Conservation (phyloP, 2,888 invertebrate genomes). For the Hyles lineata region DNA sequence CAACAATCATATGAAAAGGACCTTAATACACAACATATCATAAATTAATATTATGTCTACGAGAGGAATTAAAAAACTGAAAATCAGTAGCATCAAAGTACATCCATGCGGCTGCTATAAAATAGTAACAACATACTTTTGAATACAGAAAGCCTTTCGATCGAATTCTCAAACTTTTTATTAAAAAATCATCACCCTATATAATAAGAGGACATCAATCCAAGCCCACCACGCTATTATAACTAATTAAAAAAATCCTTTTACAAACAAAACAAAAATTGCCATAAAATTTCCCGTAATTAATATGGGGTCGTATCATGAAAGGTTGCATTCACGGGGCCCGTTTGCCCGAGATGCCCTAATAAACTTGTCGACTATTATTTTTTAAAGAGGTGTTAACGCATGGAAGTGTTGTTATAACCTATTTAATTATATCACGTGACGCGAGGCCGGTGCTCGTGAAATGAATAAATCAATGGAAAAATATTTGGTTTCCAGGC, state of each 20-base stretch:
- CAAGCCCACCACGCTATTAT: no score
- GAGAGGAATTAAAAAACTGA: no score
- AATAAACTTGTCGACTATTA: conserved; percentile 50
- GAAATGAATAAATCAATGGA: conserved; percentile 56
- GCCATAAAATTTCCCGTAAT: conserved; percentile 18
- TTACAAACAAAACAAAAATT: conserved; percentile 12
- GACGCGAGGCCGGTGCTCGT: conserved; percentile 57
- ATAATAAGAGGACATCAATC: no score
- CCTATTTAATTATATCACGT: conserved; percentile 55
- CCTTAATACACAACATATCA: no score
- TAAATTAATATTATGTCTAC: no score
- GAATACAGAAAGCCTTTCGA: no score
- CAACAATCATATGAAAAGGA: no score
- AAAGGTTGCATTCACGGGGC: conserved; percentile 20
- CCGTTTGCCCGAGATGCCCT: conserved; percentile 27
- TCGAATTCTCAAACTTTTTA: no score
- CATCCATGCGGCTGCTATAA: no score
- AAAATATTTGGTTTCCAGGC: conserved; percentile 23
- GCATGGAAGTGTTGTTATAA: conserved; percentile 60
- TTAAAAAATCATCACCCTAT: no score
- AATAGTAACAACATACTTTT: no score
- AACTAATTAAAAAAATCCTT: conserved; percentile 5
- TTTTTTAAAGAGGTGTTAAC: conserved; percentile 60
- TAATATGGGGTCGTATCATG: conserved; percentile 8
- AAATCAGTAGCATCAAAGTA: no score